A percentile compares a stretch with the other conserved stretches of the same genome.
phyloP scores from a whole-genome alignment of 2,113 vertebrate genomes.

The Perognathus longimembris region DNA sequence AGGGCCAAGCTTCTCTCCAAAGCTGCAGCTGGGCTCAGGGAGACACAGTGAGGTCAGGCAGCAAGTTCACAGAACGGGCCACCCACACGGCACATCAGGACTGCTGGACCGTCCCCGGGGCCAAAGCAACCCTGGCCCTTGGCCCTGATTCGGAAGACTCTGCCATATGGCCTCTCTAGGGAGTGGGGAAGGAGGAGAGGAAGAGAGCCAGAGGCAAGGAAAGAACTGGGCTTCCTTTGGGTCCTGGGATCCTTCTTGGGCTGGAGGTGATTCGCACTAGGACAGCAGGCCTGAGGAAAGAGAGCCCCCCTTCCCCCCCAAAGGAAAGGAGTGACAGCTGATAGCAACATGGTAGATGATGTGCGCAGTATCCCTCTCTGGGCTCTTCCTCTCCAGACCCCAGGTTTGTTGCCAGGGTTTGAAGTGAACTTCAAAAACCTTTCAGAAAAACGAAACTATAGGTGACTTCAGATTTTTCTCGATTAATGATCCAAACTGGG shows the following conservation, averaged over 20 bases:
- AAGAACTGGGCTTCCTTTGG: background rate
- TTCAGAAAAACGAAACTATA: too few relatives aligned
- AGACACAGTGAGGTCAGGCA: conserved; percentile 70
- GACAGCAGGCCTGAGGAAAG: background rate
- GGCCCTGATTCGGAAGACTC: conserved; percentile 70
- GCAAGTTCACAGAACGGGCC: conserved; percentile 66
- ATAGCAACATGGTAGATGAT: background rate
- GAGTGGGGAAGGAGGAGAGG: conserved; percentile 44
- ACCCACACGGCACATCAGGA: conserved; percentile 77
- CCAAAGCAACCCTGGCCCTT: conserved; percentile 42
- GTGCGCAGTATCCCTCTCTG: background rate
- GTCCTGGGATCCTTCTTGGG: background rate
- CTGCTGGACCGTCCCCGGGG: conserved; percentile 56
- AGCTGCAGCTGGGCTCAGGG: conserved; percentile 76
- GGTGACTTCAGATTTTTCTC: conserved; percentile 35
- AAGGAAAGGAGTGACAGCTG: rapidly evolving
- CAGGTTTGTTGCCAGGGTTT: background rate
- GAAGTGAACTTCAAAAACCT: conserved; percentile 38
- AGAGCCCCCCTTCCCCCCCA: too few relatives aligned
- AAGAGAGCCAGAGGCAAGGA: background rate
- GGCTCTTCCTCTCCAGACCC: background rate
- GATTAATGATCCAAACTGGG: conserved; percentile 53
- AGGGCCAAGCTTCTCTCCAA: conserved; percentile 42
- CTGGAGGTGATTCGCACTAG: too few relatives aligned
- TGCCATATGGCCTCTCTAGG: conserved; percentile 75